Percentiles rank a stretch among this genome's conserved stretches.
phyloP scores from a whole-genome alignment of 2,113 vertebrate species.

The Hippocampus barbouri region DNA sequence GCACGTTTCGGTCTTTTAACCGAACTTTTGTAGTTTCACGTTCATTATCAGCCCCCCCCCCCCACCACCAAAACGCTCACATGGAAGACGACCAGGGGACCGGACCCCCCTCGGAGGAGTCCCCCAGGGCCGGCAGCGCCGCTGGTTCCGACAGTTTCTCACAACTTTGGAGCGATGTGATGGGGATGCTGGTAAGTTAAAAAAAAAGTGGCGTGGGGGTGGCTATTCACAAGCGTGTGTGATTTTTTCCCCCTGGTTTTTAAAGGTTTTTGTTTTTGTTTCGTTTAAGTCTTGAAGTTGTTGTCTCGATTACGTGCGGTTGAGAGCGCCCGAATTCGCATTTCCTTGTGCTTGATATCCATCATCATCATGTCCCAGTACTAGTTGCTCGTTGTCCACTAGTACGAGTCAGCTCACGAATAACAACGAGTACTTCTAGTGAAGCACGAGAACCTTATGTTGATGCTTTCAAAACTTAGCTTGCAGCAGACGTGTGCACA shows the following conservation, averaged over 20 bases:
- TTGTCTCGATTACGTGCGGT: no score
- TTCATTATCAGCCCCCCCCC: neutral
- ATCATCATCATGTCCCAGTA: no score
- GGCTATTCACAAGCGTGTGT: slow-evolving; percentile 14
- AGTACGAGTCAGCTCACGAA: no score
- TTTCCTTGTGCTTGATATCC: no score
- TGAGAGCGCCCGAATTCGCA: neutral
- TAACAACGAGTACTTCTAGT: no score
- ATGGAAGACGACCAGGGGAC: slow-evolving; percentile 76
- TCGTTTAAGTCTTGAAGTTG: neutral
- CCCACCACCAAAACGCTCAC: neutral
- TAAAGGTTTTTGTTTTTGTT: slow-evolving; percentile 21
- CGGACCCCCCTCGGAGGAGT: slow-evolving; percentile 43
- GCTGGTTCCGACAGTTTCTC: slow-evolving; percentile 80
- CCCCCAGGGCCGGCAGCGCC: slow-evolving; percentile 52
- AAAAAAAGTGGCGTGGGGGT: slow-evolving; percentile 8
- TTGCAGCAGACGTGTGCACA: no score
- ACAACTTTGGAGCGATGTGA: slow-evolving; percentile 89
- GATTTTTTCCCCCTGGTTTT: slow-evolving; percentile 32
- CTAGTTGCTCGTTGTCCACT: no score
- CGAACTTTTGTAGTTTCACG: slow-evolving; percentile 15
- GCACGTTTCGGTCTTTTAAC: neutral
- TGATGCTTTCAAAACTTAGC: no score
- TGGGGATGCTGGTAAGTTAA: slow-evolving; percentile 95
- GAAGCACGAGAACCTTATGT: no score